Evolutionary conservation across 2,113 vertebrate genomes (phyloP).

Genomic region (Sitta europaea): DNA sequence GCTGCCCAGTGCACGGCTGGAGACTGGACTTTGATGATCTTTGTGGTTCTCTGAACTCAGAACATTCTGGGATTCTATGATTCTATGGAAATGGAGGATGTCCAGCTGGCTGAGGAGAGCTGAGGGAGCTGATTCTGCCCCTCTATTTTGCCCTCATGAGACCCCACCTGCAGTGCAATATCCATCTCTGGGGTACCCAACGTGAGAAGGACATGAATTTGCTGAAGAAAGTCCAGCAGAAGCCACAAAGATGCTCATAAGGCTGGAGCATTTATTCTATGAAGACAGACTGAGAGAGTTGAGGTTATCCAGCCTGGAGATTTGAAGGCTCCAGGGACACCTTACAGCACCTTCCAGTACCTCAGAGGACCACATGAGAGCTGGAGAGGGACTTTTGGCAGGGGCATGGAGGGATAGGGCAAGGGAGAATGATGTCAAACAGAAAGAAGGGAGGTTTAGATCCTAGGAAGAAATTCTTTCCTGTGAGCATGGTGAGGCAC

Average conservation of each 20-base stretch:
- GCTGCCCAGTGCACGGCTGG: no score
- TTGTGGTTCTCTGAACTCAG: neutral
- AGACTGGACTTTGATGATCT: neutral
- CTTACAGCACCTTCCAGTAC: neutral
- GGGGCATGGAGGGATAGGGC: no score
- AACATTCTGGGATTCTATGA: neutral
- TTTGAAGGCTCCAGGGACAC: neutral
- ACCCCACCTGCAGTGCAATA: neutral
- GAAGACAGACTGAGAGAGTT: neutral
- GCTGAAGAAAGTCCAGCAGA: neutral
- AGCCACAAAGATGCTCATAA: neutral
- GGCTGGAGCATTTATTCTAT: neutral
- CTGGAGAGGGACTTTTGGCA: neutral
- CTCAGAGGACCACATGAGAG: rapidly evolving
- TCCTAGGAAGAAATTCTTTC: neutral
- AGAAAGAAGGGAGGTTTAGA: neutral
- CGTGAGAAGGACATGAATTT: neutral
- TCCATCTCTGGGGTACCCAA: neutral
- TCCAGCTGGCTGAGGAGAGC: neutral
- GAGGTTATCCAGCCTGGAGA: neutral
- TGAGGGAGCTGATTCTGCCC: neutral
- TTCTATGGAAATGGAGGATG: neutral
- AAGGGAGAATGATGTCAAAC: neutral
- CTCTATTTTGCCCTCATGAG: neutral
- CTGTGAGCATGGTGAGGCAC: neutral